Evolutionary conservation across 2,113 vertebrate species (phyloP).

Genomic region (Agelaius phoeniceus): DNA sequence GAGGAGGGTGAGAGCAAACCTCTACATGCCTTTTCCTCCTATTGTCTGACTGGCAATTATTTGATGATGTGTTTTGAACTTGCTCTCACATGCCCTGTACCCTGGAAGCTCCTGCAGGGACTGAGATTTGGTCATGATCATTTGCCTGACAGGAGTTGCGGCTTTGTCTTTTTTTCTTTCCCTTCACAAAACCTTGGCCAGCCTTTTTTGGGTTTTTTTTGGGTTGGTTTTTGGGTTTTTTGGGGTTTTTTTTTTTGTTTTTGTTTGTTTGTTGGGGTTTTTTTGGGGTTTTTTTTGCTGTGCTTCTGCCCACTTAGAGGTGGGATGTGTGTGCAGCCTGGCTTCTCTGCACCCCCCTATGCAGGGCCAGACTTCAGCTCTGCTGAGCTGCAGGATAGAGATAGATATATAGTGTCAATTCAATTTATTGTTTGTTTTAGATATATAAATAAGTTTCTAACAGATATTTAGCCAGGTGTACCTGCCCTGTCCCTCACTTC

Average conservation of each 20-base stretch:
- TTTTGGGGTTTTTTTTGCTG: not conserved
- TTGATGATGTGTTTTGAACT: not conserved
- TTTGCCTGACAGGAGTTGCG: fast-evolving
- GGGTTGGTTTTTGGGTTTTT: too few species aligned
- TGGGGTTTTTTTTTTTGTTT: not conserved
- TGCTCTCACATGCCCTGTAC: not conserved
- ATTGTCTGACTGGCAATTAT: not conserved
- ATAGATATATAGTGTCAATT: not conserved
- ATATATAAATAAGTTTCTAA: not conserved
- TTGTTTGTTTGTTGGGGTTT: not conserved
- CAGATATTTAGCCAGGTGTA: not conserved
- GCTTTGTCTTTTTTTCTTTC: not conserved
- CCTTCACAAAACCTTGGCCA: not conserved
- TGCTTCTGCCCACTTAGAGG: not conserved
- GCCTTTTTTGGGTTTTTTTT: not conserved
- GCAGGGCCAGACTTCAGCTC: not conserved
- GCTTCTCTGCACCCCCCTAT: not conserved
- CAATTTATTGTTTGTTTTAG: not conserved
- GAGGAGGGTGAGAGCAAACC: not conserved
- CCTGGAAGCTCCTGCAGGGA: not conserved
- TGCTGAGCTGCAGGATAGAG: not conserved
- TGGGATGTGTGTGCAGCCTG: not conserved
- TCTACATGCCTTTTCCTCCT: not conserved
- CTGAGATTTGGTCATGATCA: fast-evolving
- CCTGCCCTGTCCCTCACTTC: not conserved